Evolutionary conservation across 37 sponge, comb jelly and placozoan genomes (phyloP).

Genomic region (Agelas oroides): DNA sequence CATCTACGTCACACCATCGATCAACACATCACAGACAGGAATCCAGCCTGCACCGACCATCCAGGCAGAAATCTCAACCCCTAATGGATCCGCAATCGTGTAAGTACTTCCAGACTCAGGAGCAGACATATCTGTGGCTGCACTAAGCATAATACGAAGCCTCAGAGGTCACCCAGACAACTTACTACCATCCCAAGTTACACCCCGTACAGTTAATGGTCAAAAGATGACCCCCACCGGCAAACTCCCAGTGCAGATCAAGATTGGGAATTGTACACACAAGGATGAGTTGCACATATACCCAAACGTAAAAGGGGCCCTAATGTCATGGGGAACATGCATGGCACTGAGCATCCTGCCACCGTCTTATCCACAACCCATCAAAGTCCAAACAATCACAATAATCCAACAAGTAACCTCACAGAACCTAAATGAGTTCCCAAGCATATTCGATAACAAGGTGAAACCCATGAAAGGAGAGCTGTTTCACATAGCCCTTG

Average conservation of each 20-base stretch:
- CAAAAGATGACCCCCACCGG: conserved; percentile 29
- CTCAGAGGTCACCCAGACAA: conserved; percentile 30
- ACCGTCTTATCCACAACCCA: conserved; percentile 24
- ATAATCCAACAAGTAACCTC: too few species aligned
- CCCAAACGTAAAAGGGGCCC: conserved; percentile 7
- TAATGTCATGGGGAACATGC: conserved; percentile 36
- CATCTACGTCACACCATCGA: too few species aligned
- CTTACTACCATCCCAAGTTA: conserved; percentile 14
- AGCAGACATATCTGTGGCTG: conserved; percentile 36
- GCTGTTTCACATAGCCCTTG: conserved; percentile 44
- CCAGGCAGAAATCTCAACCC: conserved; percentile 7
- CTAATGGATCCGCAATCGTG: conserved; percentile 6
- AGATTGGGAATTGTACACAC: neutral
- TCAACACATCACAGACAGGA: neutral
- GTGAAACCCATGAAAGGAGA: conserved; percentile 30
- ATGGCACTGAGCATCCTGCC: conserved; percentile 32
- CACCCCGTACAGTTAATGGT: conserved; percentile 28
- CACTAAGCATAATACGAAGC: neutral
- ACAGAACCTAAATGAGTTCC: neutral
- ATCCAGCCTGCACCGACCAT: conserved; percentile 28
- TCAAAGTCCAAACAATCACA: too few species aligned
- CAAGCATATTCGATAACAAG: conserved; percentile 19
- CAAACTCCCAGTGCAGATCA: conserved; percentile 16
- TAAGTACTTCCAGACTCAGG: conserved; percentile 43
- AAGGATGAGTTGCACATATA: conserved; percentile 40